Percentiles rank a stretch among this genome's conserved stretches.
Evolutionary conservation across 2,113 vertebrate species (phyloP).

Genomic region (Prunella fulvescens): DNA sequence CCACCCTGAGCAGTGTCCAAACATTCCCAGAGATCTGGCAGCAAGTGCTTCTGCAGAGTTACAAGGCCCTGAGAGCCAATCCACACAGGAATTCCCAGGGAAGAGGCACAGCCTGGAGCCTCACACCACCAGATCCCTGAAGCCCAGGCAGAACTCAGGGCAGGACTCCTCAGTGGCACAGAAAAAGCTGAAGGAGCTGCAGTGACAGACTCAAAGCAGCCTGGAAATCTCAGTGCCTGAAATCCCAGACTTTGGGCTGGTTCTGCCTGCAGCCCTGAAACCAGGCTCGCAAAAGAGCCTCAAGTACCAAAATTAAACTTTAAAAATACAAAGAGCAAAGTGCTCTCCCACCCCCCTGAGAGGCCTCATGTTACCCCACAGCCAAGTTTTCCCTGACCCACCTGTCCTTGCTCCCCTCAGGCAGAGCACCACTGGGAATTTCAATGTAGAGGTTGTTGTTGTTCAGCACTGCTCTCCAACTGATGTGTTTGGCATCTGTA

Average conservation of each 20-base stretch:
- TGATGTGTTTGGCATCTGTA: conserved; percentile 82
- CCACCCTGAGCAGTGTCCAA: fast-evolving
- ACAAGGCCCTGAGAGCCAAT: background rate
- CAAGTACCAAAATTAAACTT: background rate
- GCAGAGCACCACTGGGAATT: conserved; percentile 89
- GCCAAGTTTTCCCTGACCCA: background rate
- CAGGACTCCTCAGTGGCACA: background rate
- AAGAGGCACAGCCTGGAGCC: background rate
- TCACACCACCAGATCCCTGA: background rate
- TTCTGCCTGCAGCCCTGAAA: background rate
- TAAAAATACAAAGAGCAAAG: background rate
- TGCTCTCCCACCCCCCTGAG: background rate
- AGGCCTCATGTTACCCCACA: fast-evolving
- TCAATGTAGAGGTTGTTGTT: conserved; percentile 88
- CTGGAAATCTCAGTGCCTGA: background rate
- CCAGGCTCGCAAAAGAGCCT: background rate
- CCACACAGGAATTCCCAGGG: background rate
- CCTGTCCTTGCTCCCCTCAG: conserved; percentile 98
- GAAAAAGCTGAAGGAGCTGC: background rate
- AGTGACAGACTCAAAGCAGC: background rate
- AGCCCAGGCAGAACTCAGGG: background rate
- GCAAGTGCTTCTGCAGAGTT: fast-evolving
- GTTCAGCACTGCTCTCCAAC: conserved; percentile 90
- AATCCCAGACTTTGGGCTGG: background rate
- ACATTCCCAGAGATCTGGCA: fast-evolving